Base-by-base conservation (phyloP, 2,113 vertebrate genomes). In the Pandion haliaetus region DNA sequence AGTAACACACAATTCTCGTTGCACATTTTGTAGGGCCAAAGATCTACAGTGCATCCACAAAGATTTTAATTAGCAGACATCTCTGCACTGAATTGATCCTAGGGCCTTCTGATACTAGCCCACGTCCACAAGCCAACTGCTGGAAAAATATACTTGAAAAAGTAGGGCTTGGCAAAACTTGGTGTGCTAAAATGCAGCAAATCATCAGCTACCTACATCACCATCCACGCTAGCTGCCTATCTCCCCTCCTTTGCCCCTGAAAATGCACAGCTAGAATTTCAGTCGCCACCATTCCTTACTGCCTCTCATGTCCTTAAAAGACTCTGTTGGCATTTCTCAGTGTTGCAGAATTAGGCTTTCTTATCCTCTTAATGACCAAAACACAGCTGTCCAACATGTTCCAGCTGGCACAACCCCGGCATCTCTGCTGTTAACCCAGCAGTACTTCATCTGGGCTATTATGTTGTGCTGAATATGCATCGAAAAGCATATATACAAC, bases 291-390 rank as follows among this genome's bases (percentile, higher is more conserved):
- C 10, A 0, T 25, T 73, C 26, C n/a, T 85, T 20, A 38, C 26
- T 55, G 45, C 42, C 77, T 62, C n/a, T 81, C 4, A 0, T 72
- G 58, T 87, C 73, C 78, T 79, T 86, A 86, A 38, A 24, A 89
- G 58, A 82, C 38, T 77, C 79, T 38, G 61, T 17, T 80, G 77
- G 25, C 81, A 87, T 84, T 84, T 95, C 69, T 92, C 72, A 57
- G 72, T 73, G 58, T 58, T 91, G 82, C 23, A 82, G 86, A 90
- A 95, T 85, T 93, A 97, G 58, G 55, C 67, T 95, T 95, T 89
- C 84, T 95, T 91, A 93, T 93, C 83, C 45, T 91, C 93, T 73
- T 93, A 96, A 91, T 90, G 86, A 95, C 89, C 78, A 93, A 95
- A 97, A 96, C 82, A 82, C 78, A 95, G 84, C 93, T 91, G 91